Evolutionary conservation across 1,140 invertebrate genomes (phyloP).

Genomic region (Ridgeia piscesae): DNA sequence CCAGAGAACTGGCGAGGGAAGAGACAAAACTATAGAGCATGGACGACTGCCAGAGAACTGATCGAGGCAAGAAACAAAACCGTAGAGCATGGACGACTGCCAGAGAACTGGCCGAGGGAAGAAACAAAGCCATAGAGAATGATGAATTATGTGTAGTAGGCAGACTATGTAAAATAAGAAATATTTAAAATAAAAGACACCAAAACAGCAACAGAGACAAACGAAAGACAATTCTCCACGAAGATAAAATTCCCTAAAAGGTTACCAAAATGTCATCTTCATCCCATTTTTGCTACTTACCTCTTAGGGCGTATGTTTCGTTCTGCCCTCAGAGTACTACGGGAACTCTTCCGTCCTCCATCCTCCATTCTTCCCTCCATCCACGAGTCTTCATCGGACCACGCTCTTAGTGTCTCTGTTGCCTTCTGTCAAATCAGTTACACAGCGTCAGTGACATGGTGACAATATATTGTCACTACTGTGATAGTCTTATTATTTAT

Average conservation of each 20-base stretch:
- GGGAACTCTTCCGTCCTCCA: background rate
- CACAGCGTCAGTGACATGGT: background rate
- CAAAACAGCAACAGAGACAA: background rate
- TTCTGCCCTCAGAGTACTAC: background rate
- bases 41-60: conserved; percentile 43
- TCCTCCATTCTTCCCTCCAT: background rate
- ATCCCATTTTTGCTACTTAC: background rate
- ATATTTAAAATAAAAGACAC: background rate
- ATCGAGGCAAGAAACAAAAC: background rate
- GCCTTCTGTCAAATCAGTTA: background rate
- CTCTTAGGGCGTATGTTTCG: background rate
- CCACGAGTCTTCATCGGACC: background rate
- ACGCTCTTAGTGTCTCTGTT: background rate
- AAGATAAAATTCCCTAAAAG: background rate
- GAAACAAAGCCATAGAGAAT: background rate
- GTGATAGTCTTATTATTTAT: no score
- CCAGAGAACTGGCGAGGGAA: no score
- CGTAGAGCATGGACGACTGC: no score
- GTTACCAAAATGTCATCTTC: background rate
- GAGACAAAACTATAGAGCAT: no score
- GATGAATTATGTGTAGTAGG: background rate
- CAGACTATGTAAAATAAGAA: background rate
- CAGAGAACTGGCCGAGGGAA: no score
- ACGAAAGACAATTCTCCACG: background rate
- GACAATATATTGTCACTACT: background rate